A percentile compares a stretch with the other conserved stretches of the same genome.
Evolutionary conservation across 2,113 vertebrate species (phyloP).

Genomic region (Tachysurus vachellii): DNA sequence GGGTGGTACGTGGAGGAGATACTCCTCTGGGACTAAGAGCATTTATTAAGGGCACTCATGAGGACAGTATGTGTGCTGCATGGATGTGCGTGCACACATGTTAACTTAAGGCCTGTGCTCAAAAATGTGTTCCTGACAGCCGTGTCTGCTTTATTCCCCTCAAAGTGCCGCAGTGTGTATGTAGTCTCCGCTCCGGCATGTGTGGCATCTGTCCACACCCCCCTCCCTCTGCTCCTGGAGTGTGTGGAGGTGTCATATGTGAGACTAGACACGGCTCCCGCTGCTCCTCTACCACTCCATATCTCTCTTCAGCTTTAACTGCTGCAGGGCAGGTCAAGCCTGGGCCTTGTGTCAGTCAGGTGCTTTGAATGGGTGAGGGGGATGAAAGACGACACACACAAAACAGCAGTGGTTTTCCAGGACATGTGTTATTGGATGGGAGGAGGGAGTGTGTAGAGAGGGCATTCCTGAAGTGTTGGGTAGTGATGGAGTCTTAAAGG

Average conservation of each 20-base stretch:
- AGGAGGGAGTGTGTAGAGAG: constrained; percentile 17
- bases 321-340: constrained; percentile 52
- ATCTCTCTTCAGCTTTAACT: constrained; percentile 59
- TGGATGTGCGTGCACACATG: constrained; percentile 21
- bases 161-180: constrained; percentile 55
- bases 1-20: constrained; percentile 41
- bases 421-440: not conserved
- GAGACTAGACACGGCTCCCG: constrained; percentile 41
- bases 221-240: constrained; percentile 39
- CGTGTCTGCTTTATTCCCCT: constrained; percentile 41
- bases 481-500: constrained; percentile 62
- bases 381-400: constrained; percentile 59
- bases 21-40: constrained; percentile 43
- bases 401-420: constrained; percentile 33
- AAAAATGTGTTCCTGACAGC: constrained; percentile 46
- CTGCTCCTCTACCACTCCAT: constrained; percentile 8
- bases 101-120: constrained; percentile 39
- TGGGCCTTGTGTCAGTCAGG: constrained; percentile 57
- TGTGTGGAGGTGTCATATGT: constrained; percentile 56
- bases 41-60: constrained; percentile 49
- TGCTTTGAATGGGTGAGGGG: constrained; percentile 59
- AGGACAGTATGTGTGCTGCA: constrained; percentile 39
- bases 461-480: constrained; percentile 70
- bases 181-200: constrained; percentile 57
- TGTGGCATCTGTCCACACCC: constrained; percentile 60